phyloP scores from a whole-genome alignment of 2,888 invertebrate genomes.

The Perizoma flavofasciatum region DNA sequence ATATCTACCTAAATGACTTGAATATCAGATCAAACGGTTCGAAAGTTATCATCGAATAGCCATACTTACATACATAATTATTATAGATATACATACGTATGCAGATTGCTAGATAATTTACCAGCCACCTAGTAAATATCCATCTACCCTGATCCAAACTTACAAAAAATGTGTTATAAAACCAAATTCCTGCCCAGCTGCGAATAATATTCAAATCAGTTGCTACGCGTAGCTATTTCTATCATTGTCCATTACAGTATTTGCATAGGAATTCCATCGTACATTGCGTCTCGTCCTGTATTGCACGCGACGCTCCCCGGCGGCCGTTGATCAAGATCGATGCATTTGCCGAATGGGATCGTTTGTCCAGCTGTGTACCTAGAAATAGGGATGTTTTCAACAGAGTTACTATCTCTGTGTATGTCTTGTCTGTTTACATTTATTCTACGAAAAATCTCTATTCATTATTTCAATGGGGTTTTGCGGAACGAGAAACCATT shows the following conservation, averaged over 20 bases:
- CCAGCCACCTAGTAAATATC: too few species aligned
- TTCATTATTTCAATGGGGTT: too few species aligned
- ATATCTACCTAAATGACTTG: too few species aligned
- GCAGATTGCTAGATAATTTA: too few species aligned
- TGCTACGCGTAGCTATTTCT: slow-evolving; percentile 37
- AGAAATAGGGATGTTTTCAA: slow-evolving; percentile 6
- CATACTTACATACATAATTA: too few species aligned
- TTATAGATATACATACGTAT: too few species aligned
- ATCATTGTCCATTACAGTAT: slow-evolving; percentile 53
- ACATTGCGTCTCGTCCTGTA: slow-evolving; percentile 50
- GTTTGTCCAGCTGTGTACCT: slow-evolving; percentile 43
- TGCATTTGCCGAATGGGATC: slow-evolving; percentile 58
- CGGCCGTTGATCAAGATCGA: slow-evolving; percentile 75
- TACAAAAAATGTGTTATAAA: background rate
- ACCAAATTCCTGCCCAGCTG: slow-evolving; percentile 4
- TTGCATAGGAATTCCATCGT: slow-evolving; percentile 59
- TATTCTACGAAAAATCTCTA: too few species aligned
- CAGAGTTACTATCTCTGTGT: too few species aligned
- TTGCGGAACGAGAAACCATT: too few species aligned
- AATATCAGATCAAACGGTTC: too few species aligned
- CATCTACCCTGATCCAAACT: slow-evolving; percentile 13
- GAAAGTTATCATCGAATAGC: too few species aligned
- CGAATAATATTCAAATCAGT: slow-evolving; percentile 33
- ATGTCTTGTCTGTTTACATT: too few species aligned
- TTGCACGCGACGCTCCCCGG: slow-evolving; percentile 55